Evolutionary conservation across 2,797 vertebrate species (phyloP), one percentile per base, ranked within the genome.

Genomic region (Pangasius macronema): DNA sequence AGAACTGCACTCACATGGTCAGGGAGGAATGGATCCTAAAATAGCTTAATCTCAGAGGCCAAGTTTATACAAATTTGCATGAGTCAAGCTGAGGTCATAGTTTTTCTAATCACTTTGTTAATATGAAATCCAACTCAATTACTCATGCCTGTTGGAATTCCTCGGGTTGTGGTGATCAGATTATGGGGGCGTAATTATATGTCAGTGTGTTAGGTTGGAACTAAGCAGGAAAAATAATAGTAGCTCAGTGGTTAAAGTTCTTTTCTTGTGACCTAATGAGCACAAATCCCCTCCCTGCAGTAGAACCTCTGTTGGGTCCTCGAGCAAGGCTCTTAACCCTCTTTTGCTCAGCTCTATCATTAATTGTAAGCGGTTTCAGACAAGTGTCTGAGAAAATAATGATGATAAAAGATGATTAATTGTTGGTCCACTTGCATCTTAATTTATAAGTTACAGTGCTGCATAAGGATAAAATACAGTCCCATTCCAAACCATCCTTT

Each of bases 51-150:
- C 42, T 49, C 81, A 49, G 27, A 51, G 42, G 61, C 42, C 42
- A 27, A 8, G 33, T 63, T 63, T 82, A 83, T 67, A 67, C 4
- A 5, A 5, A 83, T 83, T 83, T 83, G 61, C 81, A 67, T 83
- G 81, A 83, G 81, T 51, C 59, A 49, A 82, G 42, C 22, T 18
- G 27, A 67, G 81, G 81, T 51, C 81, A 51, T 67, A 24, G 18
- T 51, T 65, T 83, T 57, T 42, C 67, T 72, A 57, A 36, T 55
- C 30, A 55, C 57, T 39, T 72, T 55, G 57, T 72, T 72, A 39
- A 72, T 72, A 39, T 36, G 5, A 53, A 84, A 84, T 36, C 65
- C 49, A 55, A 55, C 82, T 70, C 46, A 27, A 55, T 84, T 84
- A 55, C 18, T 72, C 30, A 72, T 84, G 82, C 82, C 18, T 51